Base-by-base conservation (phyloP, 1,140 invertebrate species). In the Acromyrmex heyeri region DNA sequence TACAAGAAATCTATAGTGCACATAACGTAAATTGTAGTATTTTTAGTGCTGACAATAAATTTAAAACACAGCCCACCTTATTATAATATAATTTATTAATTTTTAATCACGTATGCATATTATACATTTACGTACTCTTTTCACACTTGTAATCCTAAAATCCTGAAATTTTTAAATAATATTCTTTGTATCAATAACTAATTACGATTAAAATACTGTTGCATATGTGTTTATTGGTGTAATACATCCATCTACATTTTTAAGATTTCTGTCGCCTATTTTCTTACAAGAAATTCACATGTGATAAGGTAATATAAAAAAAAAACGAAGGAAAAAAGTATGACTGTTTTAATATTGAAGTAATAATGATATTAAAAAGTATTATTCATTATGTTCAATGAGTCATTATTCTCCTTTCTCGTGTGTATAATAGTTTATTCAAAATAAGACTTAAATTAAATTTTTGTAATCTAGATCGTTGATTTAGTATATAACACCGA, bases 401-500 rank as follows among this genome's bases (percentile, higher is more conserved):
- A 76, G 76, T 62, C 18, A 57, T 86, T 53, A 48, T 64, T 16
- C n/a, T 85, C 48, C 16, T 67, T 3, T 44, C 38, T 44, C 8
- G 34, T 59, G 3, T 50, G 59, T 79, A 10, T 48, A 59, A 55
- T 82, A 55, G 34, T 79, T 72, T 90, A 90, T 87, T 87, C 53
- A 59, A 90, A 91, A 88, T 91, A 85, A 78, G 87, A 89, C 57
- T 86, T 91, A 86, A 83, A 83, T 48, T 91, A 88, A 70, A 21
- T 72, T 86, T 73, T 8, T 87, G 72, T 87, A 92, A 87, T 92
- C 88, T 95, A 95, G 81, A 91, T 88, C 79, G 90, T 77, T 59
- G 87, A 91, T 87, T 94, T 95, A 61, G 90, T 92, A 79, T 95
- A 95, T 76, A 93, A 89, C 65, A 95, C 73, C 86, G 94, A 93